These are phyloP conservation scores for Gymnodraco acuticeps DNA, from an alignment of 2,797 vertebrate genomes.

Conservation along the genomic window DNA sequence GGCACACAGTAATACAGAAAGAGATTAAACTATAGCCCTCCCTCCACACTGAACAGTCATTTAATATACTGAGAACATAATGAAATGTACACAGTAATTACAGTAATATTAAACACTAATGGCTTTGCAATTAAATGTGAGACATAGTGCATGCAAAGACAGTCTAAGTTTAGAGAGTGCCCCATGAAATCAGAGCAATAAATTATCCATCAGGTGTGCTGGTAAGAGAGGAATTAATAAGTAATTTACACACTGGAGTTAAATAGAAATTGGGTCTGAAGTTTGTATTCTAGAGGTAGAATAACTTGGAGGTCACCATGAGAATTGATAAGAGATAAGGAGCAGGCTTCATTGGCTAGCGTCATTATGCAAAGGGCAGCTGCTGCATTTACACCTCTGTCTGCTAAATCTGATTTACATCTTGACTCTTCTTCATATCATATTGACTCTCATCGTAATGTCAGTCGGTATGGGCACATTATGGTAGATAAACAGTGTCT, in stretches of 20 bases:
- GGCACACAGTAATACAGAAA: slow-evolving; percentile 81
- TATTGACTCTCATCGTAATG: neutral
- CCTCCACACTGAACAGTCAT: slow-evolving; percentile 76
- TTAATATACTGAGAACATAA: slow-evolving; percentile 82
- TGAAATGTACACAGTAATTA: slow-evolving; percentile 86
- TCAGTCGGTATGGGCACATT: slow-evolving; percentile 26
- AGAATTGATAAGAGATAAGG: slow-evolving; percentile 40
- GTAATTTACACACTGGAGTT: slow-evolving; percentile 39
- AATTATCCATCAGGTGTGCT: slow-evolving; percentile 54
- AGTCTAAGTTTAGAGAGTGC: slow-evolving; percentile 52
- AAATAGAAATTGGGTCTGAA: slow-evolving; percentile 16
- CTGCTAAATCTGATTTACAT: slow-evolving; percentile 25
- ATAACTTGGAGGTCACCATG: slow-evolving; percentile 46
- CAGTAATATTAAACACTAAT: slow-evolving; percentile 81
- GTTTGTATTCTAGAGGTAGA: slow-evolving; percentile 32
- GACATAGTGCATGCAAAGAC: slow-evolving; percentile 57
- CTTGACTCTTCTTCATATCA: slow-evolving; percentile 1
- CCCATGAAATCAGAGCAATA: slow-evolving; percentile 24
- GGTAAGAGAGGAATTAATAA: slow-evolving; percentile 47
- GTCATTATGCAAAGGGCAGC: slow-evolving; percentile 32
- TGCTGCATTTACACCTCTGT: slow-evolving; percentile 14
- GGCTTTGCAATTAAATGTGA: slow-evolving; percentile 73
- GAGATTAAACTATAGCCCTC: slow-evolving; percentile 81
- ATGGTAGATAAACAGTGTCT: slow-evolving; percentile 16
- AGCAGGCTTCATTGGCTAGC: slow-evolving; percentile 46